phyloP scores from a whole-genome alignment of 1,140 invertebrate species.

The Zaprionus tsacasi region DNA sequence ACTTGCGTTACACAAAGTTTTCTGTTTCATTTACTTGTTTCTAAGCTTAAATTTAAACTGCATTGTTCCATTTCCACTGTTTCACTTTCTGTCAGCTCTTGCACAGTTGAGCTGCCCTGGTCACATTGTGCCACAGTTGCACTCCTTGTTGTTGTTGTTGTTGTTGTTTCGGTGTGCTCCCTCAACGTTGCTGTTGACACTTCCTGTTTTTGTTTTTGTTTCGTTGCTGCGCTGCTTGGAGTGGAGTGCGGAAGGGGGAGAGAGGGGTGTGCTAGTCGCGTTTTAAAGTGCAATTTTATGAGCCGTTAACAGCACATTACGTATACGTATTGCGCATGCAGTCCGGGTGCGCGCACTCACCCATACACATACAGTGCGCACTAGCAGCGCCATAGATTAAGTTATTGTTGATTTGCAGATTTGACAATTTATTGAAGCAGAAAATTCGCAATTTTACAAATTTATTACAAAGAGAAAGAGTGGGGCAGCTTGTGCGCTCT shows the following conservation, averaged over 20 bases:
- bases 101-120: background rate
- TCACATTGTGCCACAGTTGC: conserved; percentile 25
- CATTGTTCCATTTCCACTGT: background rate
- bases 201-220: conserved; percentile 69
- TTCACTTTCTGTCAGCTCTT: background rate
- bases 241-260: background rate
- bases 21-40: background rate
- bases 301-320: conserved; percentile 65
- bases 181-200: conserved; percentile 47
- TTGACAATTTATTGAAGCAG: conserved; percentile 69
- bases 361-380: conserved; percentile 4
- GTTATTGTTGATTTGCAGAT: conserved; percentile 67
- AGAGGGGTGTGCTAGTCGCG: conserved; percentile 36
- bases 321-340: conserved; percentile 49
- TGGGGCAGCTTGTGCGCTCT: background rate
- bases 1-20: too few species aligned
- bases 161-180: conserved; percentile 19
- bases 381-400: conserved; percentile 43
- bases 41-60: background rate
- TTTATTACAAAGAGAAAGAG: conserved; percentile 48
- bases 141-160: conserved; percentile 15
- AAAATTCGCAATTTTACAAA: conserved; percentile 70
- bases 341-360: conserved; percentile 11
- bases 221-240: conserved; percentile 18
- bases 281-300: conserved; percentile 76